phyloP scores from a whole-genome alignment of 1,140 invertebrate genomes.

The Hycleus phaleratus region DNA sequence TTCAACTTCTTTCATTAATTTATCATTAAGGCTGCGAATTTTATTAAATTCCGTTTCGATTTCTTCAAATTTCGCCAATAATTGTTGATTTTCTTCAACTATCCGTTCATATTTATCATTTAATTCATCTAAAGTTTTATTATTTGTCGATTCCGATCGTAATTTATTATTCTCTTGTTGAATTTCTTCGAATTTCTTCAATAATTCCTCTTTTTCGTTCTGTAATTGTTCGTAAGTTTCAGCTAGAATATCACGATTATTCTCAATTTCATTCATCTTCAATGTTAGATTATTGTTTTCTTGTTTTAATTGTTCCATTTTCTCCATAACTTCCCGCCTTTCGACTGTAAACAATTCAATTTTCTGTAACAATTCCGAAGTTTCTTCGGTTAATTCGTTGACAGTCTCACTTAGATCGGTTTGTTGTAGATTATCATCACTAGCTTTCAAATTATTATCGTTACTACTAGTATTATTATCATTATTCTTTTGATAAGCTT shows the following conservation, averaged over 20 bases:
- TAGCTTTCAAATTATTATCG: slow-evolving; percentile 18
- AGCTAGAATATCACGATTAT: slow-evolving; percentile 49
- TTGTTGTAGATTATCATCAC: slow-evolving; percentile 24
- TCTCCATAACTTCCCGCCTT: slow-evolving; percentile 58
- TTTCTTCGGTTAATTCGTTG: slow-evolving; percentile 48
- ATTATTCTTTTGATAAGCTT: slow-evolving; percentile 35
- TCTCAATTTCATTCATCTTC: slow-evolving; percentile 48
- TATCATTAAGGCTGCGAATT: too few species aligned
- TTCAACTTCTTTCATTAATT: too few species aligned
- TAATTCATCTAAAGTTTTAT: background rate
- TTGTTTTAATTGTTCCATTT: slow-evolving; percentile 53
- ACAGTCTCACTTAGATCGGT: slow-evolving; percentile 46
- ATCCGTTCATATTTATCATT: slow-evolving; percentile 20
- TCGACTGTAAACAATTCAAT: slow-evolving; percentile 58
- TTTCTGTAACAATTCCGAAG: slow-evolving; percentile 54
- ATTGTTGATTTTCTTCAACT: slow-evolving; percentile 12
- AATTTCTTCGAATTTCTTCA: background rate
- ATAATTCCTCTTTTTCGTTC: slow-evolving; percentile 36
- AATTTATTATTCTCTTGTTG: background rate
- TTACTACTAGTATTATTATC: slow-evolving; percentile 11
- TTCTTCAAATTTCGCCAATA: slow-evolving; percentile 5
- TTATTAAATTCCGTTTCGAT: background rate
- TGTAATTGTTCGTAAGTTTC: slow-evolving; percentile 40
- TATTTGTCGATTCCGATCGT: background rate
- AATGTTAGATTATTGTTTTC: slow-evolving; percentile 51